A percentile compares a stretch with the other conserved stretches of the same genome.
phyloP scores from a whole-genome alignment of 2,797 vertebrate genomes.

The Galago senegalensis region DNA sequence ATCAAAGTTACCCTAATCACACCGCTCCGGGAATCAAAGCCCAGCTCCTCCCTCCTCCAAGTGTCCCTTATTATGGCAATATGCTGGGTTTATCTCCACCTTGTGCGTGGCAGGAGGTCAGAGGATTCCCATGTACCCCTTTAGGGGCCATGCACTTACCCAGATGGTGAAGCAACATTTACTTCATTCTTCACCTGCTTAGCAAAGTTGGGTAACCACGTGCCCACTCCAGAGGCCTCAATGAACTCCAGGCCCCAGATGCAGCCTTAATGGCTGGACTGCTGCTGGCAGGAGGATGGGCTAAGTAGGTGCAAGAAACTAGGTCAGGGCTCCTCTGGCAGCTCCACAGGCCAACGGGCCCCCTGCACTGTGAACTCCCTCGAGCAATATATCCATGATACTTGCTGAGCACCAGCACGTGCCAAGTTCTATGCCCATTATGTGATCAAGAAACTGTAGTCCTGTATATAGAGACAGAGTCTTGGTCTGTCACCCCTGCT shows the following conservation, averaged over 20 bases:
- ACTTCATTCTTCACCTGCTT: background rate
- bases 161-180: background rate
- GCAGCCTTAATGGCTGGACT: background rate
- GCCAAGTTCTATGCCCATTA: background rate
- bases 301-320: background rate
- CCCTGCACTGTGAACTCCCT: background rate
- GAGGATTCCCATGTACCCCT: background rate
- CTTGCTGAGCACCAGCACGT: background rate
- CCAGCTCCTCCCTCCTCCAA: background rate
- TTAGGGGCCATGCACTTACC: background rate
- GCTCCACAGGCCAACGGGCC: background rate
- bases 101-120: slow-evolving; percentile 17
- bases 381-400: background rate
- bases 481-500: too few species aligned
- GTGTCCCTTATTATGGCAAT: slow-evolving; percentile 17
- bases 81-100: background rate
- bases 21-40: slow-evolving; percentile 63
- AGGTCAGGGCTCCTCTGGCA: background rate
- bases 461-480: background rate
- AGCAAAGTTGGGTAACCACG: background rate
- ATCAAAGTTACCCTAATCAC: slow-evolving; percentile 75
- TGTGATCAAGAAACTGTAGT: background rate
- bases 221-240: background rate
- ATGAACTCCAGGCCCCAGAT: background rate
- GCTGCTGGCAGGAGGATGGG: background rate